These are phyloP conservation scores for Margaritifera margaritifera DNA, from an alignment of 2,888 invertebrate species.

Conservation along the genomic window DNA sequence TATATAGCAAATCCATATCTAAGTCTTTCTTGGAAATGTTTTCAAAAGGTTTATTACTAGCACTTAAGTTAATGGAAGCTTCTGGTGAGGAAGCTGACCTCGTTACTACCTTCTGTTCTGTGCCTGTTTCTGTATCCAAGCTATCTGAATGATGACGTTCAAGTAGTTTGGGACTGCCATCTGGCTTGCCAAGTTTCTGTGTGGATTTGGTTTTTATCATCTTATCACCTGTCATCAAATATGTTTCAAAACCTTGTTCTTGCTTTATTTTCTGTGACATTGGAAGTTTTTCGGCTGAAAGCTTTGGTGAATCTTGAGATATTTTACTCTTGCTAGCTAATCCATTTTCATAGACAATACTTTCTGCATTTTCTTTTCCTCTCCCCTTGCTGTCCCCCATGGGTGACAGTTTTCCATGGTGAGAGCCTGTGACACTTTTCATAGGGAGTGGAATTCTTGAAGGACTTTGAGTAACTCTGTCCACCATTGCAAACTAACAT, in stretches of 20 bases:
- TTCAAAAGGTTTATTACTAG: constrained; percentile 15
- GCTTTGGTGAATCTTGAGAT: not conserved
- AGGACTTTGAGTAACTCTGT: constrained; percentile 53
- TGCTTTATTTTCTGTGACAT: not conserved
- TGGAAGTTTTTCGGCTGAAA: no score
- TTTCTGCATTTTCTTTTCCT: no score
- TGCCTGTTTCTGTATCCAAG: constrained; percentile 26
- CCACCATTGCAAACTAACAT: constrained; percentile 18
- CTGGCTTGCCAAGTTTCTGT: constrained; percentile 69
- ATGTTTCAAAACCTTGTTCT: constrained; percentile 74
- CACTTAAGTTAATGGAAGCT: no score
- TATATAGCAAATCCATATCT: constrained; percentile 23
- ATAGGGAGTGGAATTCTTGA: constrained; percentile 60
- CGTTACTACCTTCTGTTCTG: constrained; percentile 13
- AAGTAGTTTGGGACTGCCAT: constrained; percentile 33
- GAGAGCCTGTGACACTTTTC: constrained; percentile 8
- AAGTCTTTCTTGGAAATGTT: constrained; percentile 9
- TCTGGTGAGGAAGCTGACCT: constrained; percentile 41
- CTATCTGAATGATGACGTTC: constrained; percentile 44
- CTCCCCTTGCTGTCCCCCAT: no score
- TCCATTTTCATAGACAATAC: constrained; percentile 24
- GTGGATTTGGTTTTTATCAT: constrained; percentile 88
- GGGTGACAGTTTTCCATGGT: no score
- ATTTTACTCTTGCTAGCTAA: constrained; percentile 1
- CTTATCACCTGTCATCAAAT: constrained; percentile 98